A percentile compares a stretch with the other conserved stretches of the same genome.
phyloP scores from a whole-genome alignment of 2,888 invertebrate genomes.

The Latrodectus elegans region DNA sequence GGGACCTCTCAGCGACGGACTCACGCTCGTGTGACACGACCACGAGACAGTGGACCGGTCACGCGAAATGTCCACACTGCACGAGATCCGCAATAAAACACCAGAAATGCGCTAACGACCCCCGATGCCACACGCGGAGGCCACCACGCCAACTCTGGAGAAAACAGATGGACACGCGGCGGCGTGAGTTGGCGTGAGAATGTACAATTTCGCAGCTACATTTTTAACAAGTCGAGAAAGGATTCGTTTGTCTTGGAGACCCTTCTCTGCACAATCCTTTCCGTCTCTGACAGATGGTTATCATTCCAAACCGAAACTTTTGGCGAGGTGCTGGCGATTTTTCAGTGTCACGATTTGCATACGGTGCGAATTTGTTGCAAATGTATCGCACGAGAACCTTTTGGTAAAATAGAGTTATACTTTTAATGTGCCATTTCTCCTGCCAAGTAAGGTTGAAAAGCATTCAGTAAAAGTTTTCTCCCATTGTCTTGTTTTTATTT shows the following conservation, averaged over 20 bases:
- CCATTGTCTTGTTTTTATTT: too few species aligned
- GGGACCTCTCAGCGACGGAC: neutral
- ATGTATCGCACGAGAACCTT: too few species aligned
- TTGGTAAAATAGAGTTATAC: too few species aligned
- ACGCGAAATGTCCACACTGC: slow-evolving; percentile 57
- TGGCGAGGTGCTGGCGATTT: neutral
- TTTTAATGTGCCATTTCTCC: too few species aligned
- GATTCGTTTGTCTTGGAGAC: neutral
- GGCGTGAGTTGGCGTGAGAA: slow-evolving; percentile 44
- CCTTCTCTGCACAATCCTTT: neutral
- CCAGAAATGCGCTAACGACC: slow-evolving; percentile 62
- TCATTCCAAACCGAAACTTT: neutral
- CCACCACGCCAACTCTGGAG: neutral
- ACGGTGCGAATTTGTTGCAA: too few species aligned
- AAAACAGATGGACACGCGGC: neutral
- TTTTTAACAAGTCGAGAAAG: slow-evolving; percentile 40
- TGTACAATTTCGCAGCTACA: slow-evolving; percentile 49
- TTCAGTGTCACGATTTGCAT: neutral
- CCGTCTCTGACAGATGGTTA: neutral
- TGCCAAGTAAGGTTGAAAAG: too few species aligned
- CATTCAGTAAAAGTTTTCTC: too few species aligned
- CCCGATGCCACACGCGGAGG: slow-evolving; percentile 29
- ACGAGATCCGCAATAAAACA: slow-evolving; percentile 67
- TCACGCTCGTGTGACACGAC: slow-evolving; percentile 26
- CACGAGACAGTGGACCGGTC: slow-evolving; percentile 35